Evolutionary conservation across 2,888 invertebrate species (phyloP).

Genomic region (Carterocephalus palaemon): DNA sequence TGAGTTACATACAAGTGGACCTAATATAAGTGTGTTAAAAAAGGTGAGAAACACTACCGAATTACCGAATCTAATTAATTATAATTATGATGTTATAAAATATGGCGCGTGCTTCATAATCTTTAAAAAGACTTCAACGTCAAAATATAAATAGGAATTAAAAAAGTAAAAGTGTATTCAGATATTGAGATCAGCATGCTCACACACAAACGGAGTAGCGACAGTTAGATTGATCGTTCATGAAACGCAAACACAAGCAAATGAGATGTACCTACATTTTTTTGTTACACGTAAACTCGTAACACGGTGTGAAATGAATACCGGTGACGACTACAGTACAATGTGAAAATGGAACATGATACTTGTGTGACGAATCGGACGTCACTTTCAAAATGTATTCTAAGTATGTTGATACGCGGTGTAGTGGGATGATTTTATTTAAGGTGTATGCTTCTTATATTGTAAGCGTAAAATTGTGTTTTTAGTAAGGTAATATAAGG

Average conservation of each 20-base stretch:
- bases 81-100: too few species aligned
- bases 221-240: slow-evolving; percentile 44
- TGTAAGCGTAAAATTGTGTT: too few species aligned
- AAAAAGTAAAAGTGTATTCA: slow-evolving; percentile 18
- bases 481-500: too few species aligned
- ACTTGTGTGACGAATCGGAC: slow-evolving; percentile 6
- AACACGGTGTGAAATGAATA: slow-evolving; percentile 48
- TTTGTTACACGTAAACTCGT: slow-evolving; percentile 25
- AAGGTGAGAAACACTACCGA: too few species aligned
- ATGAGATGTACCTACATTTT: slow-evolving; percentile 42
- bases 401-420: too few species aligned
- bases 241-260: slow-evolving; percentile 39
- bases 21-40: too few species aligned
- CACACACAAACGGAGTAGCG: slow-evolving; percentile 26
- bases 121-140: neutral
- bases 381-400: slow-evolving; percentile 15
- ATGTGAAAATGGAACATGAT: slow-evolving; percentile 9
- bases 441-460: too few species aligned
- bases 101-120: neutral
- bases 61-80: too few species aligned
- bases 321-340: slow-evolving; percentile 28
- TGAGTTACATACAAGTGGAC: too few species aligned
- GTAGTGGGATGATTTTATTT: too few species aligned
- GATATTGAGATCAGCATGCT: neutral
- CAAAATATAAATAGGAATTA: slow-evolving; percentile 6